Percentiles rank a stretch among this genome's conserved stretches.
Evolutionary conservation across 1,140 invertebrate species (phyloP).

Genomic region (Cherax quadricarinatus): DNA sequence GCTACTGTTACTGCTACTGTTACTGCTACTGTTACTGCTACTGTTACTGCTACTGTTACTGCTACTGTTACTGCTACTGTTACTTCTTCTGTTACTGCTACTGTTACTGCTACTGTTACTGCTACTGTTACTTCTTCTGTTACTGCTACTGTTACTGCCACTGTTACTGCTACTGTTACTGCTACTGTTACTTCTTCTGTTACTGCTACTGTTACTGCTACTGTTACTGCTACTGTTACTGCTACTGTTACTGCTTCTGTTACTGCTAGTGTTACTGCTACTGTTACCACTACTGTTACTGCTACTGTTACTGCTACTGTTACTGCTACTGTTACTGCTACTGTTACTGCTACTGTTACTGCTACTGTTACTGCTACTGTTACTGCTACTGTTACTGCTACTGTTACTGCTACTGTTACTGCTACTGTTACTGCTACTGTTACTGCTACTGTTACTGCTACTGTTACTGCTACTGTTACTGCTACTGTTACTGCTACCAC

Average conservation of each 20-base stretch:
- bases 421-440: neutral
- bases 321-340: neutral
- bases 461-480: neutral
- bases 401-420: neutral
- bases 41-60: neutral
- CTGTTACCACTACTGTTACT: too few relatives aligned
- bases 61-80: neutral
- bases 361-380: neutral
- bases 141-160: neutral
- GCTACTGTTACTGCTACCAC: too few relatives aligned
- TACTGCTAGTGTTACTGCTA: neutral
- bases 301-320: neutral
- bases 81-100: too few relatives aligned
- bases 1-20: constrained; percentile 2
- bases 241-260: neutral
- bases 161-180: neutral
- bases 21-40: neutral
- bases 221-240: neutral
- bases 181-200: too few relatives aligned
- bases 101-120: neutral
- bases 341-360: neutral
- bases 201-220: neutral
- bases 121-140: neutral
- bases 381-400: constrained; percentile 1
- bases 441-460: too few relatives aligned